Evolutionary conservation across 2,888 invertebrate species (phyloP).

Genomic region (Torymus texanus): DNA sequence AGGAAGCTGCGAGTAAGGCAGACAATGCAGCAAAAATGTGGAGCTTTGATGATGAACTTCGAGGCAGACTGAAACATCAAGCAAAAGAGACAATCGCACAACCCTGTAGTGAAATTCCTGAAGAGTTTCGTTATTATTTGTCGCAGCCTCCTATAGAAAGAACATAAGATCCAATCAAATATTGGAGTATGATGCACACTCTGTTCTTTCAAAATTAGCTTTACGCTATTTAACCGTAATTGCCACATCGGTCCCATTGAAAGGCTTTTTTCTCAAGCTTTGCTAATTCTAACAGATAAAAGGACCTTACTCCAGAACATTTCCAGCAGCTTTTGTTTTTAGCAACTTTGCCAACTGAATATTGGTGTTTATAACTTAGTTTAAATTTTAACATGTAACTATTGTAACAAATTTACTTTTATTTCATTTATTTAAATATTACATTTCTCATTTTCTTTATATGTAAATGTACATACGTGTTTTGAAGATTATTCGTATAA

Average conservation of each 20-base stretch:
- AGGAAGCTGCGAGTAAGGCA: neutral
- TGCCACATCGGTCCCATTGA: slow-evolving; percentile 4
- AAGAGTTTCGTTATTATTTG: slow-evolving; percentile 2
- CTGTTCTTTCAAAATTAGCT: neutral
- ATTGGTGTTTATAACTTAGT: too few relatives aligned
- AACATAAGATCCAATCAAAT: neutral
- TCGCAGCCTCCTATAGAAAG: neutral
- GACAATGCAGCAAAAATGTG: neutral
- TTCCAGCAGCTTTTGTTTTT: slow-evolving; percentile 1
- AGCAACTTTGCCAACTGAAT: neutral
- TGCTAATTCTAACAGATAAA: neutral
- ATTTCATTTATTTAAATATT: too few relatives aligned
- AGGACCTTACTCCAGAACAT: neutral
- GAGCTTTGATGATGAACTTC: neutral
- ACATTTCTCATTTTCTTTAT: too few relatives aligned
- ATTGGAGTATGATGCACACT: neutral
- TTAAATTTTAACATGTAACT: too few relatives aligned
- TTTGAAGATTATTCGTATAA: too few relatives aligned
- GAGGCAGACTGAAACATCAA: neutral
- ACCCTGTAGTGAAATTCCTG: neutral
- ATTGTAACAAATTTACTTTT: too few relatives aligned
- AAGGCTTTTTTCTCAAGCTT: neutral
- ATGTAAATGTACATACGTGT: too few relatives aligned
- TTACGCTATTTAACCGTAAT: slow-evolving; percentile 1
- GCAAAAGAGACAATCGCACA: neutral